Evolutionary conservation across 2,888 invertebrate species (phyloP).

Genomic region (Azorinus chamasolen): DNA sequence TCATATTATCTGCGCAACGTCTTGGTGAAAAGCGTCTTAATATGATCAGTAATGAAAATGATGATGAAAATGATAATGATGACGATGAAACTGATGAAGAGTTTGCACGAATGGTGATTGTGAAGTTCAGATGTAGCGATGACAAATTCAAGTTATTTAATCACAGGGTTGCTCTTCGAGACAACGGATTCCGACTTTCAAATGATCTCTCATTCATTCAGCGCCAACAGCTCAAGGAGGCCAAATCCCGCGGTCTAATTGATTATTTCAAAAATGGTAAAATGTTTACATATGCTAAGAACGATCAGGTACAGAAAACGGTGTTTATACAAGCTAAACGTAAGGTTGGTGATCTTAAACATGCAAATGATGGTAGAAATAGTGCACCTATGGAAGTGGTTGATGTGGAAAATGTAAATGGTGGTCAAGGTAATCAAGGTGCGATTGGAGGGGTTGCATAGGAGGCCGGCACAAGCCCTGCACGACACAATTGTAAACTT

Average conservation of each 20-base stretch:
- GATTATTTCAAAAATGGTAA: conserved; percentile 8
- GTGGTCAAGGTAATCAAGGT: not conserved
- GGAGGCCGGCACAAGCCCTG: conserved; percentile 19
- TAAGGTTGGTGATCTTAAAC: not conserved
- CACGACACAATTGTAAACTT: conserved; percentile 12
- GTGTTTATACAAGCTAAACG: not conserved
- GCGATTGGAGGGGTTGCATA: not conserved
- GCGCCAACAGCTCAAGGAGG: not conserved
- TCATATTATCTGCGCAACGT: too few species aligned
- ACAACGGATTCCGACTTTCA: not conserved
- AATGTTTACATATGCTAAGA: not conserved
- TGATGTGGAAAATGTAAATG: not conserved
- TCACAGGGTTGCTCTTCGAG: not conserved
- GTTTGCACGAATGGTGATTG: too few species aligned
- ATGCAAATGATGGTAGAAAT: not conserved
- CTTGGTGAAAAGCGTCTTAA: too few species aligned
- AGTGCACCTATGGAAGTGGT: too few species aligned
- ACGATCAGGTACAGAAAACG: too few species aligned
- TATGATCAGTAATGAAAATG: too few species aligned
- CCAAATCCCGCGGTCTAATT: not conserved
- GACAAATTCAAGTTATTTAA: conserved; percentile 5
- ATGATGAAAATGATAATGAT: too few species aligned
- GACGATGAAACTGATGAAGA: too few species aligned
- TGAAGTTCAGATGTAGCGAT: not conserved
- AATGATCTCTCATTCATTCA: not conserved